These are phyloP conservation scores for Polymixis lichenea DNA, from an alignment of 2,888 invertebrate genomes.

Conservation along the genomic window DNA sequence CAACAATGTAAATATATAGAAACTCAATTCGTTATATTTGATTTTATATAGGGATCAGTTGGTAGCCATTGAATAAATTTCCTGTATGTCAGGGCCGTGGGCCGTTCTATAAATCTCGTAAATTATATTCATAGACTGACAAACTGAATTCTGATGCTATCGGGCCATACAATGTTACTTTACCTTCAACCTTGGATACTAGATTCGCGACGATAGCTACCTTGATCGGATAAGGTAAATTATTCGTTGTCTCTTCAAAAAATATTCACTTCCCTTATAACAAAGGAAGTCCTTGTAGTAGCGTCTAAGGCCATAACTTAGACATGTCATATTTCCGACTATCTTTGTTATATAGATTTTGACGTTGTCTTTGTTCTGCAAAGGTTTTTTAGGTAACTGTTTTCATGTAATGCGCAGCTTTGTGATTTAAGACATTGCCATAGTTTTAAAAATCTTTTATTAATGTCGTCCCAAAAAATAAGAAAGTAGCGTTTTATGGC, in stretches of 20 bases:
- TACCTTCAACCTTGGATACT: constrained; percentile 58
- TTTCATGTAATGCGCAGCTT: constrained; percentile 11
- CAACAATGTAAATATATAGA: constrained; percentile 50
- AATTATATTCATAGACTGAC: constrained; percentile 67
- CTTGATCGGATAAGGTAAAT: constrained; percentile 55
- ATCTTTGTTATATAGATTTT: constrained; percentile 18
- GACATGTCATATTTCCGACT: constrained; percentile 25
- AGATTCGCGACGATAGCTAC: constrained; percentile 55
- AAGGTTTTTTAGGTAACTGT: constrained; percentile 3
- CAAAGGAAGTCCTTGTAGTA: constrained; percentile 35
- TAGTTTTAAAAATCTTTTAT: constrained; percentile 2
- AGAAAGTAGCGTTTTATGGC: neutral
- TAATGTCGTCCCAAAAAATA: too few relatives aligned
- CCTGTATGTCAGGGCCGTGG: constrained; percentile 51
- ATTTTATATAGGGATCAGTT: constrained; percentile 63
- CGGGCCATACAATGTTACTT: constrained; percentile 46
- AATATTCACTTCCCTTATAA: constrained; percentile 42
- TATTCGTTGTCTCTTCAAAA: constrained; percentile 49
- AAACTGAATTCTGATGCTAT: constrained; percentile 58
- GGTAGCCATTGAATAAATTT: constrained; percentile 68
- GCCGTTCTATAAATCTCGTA: constrained; percentile 59
- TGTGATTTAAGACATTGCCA: constrained; percentile 5
- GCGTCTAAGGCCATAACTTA: constrained; percentile 35
- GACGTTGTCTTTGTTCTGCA: constrained; percentile 9
- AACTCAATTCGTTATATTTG: constrained; percentile 65